phyloP scores from a whole-genome alignment of 2,113 vertebrate species.

The Taxidea taxus region DNA sequence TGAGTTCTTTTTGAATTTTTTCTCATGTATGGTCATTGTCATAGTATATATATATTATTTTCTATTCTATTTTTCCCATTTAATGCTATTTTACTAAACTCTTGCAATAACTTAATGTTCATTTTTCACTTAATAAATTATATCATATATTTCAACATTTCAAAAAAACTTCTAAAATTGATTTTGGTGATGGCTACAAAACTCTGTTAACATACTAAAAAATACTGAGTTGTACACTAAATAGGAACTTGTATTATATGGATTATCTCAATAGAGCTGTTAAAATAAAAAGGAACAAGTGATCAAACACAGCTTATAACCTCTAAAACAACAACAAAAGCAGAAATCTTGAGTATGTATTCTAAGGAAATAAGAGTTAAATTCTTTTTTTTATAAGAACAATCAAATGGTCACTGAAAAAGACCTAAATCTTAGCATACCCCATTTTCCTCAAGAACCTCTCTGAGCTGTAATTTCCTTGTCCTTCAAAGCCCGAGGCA shows the following conservation, averaged over 20 bases:
- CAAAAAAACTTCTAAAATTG: background rate
- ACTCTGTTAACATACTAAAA: background rate
- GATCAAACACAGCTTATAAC: background rate
- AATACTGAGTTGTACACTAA: background rate
- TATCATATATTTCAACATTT: background rate
- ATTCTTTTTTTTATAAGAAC: background rate
- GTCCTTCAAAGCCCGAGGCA: background rate
- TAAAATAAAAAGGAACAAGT: conserved; percentile 29
- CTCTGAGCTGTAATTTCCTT: background rate
- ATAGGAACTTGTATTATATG: background rate
- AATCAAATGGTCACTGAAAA: background rate
- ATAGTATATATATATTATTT: background rate
- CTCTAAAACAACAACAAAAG: background rate
- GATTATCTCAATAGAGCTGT: background rate
- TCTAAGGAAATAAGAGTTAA: background rate
- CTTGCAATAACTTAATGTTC: background rate
- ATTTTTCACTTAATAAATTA: background rate
- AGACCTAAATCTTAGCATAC: background rate
- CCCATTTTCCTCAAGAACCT: background rate
- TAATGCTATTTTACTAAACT: background rate
- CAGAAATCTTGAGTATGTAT: background rate
- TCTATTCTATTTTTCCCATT: background rate
- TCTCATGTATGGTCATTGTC: background rate
- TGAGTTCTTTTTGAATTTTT: background rate
- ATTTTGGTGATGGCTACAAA: background rate